These are phyloP conservation scores for Thalassoma bifasciatum DNA, from an alignment of 2,113 vertebrate genomes.

Conservation along the genomic window DNA sequence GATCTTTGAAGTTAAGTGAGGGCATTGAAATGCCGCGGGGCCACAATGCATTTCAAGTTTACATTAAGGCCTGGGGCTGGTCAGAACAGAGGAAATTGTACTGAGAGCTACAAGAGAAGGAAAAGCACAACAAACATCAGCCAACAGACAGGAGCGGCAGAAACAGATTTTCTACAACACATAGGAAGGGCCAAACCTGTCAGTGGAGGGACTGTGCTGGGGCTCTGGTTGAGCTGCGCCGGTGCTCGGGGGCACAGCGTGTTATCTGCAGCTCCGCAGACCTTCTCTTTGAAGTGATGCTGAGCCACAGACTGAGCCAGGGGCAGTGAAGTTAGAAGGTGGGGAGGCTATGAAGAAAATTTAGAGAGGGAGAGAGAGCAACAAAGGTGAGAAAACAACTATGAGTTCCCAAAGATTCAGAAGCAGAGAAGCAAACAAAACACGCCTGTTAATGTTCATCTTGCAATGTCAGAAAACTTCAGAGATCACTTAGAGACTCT, in stretches of 20 bases:
- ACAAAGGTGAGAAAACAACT: slow-evolving; percentile 43
- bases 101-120: background rate
- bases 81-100: slow-evolving; percentile 9
- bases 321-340: slow-evolving; percentile 53
- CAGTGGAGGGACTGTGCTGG: slow-evolving; percentile 27
- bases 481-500: background rate
- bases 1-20: background rate
- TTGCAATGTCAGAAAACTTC: background rate
- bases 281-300: slow-evolving; percentile 74
- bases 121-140: background rate
- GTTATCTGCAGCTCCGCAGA: slow-evolving; percentile 76
- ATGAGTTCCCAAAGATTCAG: slow-evolving; percentile 5
- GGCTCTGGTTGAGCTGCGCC: slow-evolving; percentile 52
- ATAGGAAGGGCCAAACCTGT: slow-evolving; percentile 51
- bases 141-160: background rate
- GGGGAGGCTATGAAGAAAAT: slow-evolving; percentile 43
- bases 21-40: slow-evolving; percentile 1
- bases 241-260: slow-evolving; percentile 49
- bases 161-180: slow-evolving; percentile 16
- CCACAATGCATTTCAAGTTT: slow-evolving; percentile 7
- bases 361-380: slow-evolving; percentile 27
- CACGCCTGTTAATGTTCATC: background rate
- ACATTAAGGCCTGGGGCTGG: slow-evolving; percentile 19
- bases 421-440: slow-evolving; percentile 18
- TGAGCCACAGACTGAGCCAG: slow-evolving; percentile 58